Conservation (phyloP, 2,113 vertebrate genomes). For the Pica pica region DNA sequence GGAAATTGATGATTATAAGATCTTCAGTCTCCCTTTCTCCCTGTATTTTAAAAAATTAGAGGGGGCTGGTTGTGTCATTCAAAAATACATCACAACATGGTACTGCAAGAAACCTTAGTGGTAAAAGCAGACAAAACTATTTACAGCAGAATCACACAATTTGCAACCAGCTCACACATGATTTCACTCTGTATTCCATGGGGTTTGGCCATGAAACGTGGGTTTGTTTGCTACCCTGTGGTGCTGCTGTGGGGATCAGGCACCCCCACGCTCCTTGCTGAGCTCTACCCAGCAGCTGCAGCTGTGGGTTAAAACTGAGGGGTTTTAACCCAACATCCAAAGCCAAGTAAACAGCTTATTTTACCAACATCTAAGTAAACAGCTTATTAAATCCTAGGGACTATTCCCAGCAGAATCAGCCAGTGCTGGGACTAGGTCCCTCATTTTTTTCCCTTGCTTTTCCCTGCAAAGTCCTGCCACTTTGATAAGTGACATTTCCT, state of each 20-base stretch:
- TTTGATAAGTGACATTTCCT: constrained; percentile 38
- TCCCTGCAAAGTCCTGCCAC: neutral
- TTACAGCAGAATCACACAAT: neutral
- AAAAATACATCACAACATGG: rapidly evolving
- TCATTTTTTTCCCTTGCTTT: neutral
- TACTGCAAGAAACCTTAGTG: neutral
- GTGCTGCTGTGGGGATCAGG: neutral
- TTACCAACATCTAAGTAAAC: rapidly evolving
- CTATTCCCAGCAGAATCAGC: neutral
- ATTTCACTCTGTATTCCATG: rapidly evolving
- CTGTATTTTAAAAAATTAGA: neutral
- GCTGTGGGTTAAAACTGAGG: neutral
- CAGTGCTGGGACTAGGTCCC: neutral
- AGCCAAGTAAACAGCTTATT: rapidly evolving
- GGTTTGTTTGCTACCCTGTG: rapidly evolving
- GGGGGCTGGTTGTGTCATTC: neutral
- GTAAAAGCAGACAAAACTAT: neutral
- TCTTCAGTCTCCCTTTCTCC: neutral
- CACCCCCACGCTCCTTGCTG: rapidly evolving
- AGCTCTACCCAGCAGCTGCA: neutral
- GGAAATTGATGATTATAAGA: neutral
- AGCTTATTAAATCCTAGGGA: neutral
- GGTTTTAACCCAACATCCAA: neutral
- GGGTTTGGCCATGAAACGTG: rapidly evolving
- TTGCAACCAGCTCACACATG: neutral